Conservation (phyloP, 2,888 invertebrate genomes). For the Erpobdella octoculata region DNA sequence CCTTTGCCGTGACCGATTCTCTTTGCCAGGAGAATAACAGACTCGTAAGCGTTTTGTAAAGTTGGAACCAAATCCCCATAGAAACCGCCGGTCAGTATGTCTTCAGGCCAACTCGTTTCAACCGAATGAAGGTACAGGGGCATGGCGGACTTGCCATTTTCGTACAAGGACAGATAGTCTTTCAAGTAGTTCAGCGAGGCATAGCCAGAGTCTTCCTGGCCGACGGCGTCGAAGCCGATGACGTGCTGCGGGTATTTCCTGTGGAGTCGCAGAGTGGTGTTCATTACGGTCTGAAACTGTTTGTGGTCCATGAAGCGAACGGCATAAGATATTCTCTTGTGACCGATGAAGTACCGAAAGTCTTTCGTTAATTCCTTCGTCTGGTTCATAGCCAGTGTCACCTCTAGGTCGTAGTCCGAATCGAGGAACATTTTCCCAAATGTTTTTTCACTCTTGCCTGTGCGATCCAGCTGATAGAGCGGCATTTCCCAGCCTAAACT, state of each 20-base stretch:
- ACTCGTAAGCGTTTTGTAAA: constrained; percentile 38
- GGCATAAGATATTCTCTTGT: constrained; percentile 28
- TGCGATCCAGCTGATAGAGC: constrained; percentile 7
- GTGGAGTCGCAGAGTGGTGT: constrained; percentile 29
- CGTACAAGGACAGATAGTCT: constrained; percentile 10
- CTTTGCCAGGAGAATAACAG: constrained; percentile 36
- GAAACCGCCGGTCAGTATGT: constrained; percentile 32
- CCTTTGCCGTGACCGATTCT: constrained; percentile 39
- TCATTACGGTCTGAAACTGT: constrained; percentile 25
- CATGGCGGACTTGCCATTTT: constrained; percentile 9
- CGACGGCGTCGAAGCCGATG: constrained; percentile 37
- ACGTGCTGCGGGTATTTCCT: constrained; percentile 34
- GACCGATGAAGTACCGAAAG: neutral
- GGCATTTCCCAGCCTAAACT: constrained; percentile 25
- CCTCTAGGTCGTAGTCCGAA: neutral
- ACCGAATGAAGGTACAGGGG: constrained; percentile 36
- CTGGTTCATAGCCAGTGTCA: neutral
- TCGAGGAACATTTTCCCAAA: constrained; percentile 21
- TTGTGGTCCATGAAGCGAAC: neutral
- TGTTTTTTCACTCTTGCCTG: neutral
- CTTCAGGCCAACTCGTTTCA: constrained; percentile 38
- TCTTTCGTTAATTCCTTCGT: neutral
- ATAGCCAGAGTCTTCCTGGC: constrained; percentile 37
- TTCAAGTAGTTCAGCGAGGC: constrained; percentile 35
- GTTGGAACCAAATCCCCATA: constrained; percentile 35